phyloP scores from a whole-genome alignment of 2,888 invertebrate species.

The Carpatolechia fugitivella region DNA sequence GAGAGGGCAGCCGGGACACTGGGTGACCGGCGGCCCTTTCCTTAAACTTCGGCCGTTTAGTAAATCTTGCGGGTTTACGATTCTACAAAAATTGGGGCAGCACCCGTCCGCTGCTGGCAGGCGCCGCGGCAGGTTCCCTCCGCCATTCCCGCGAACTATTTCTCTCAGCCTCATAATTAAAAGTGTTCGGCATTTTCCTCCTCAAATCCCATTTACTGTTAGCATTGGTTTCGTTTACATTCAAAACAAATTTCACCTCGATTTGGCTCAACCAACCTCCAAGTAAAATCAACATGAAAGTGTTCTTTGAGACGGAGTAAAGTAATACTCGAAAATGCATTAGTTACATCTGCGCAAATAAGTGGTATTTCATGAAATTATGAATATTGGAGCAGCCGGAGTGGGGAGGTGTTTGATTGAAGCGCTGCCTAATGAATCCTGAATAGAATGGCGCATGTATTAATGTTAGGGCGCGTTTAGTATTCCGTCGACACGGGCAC shows the following conservation, averaged over 20 bases:
- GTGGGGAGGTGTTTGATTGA: slow-evolving; percentile 24
- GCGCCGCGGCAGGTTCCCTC: slow-evolving; percentile 10
- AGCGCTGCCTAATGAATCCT: slow-evolving; percentile 33
- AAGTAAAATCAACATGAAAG: neutral
- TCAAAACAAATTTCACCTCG: neutral
- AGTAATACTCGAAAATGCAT: slow-evolving; percentile 3
- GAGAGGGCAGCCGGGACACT: slow-evolving; percentile 33
- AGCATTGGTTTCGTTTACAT: neutral
- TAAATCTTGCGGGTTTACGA: slow-evolving; percentile 74
- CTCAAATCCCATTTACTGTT: neutral
- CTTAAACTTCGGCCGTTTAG: slow-evolving; percentile 68
- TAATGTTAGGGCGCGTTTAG: slow-evolving; percentile 28
- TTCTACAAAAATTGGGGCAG: slow-evolving; percentile 66
- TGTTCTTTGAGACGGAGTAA: neutral
- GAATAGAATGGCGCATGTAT: slow-evolving; percentile 30
- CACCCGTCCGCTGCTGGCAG: slow-evolving; percentile 20
- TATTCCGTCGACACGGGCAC: slow-evolving; percentile 39
- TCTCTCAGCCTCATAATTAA: slow-evolving; percentile 1
- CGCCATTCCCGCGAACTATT: slow-evolving; percentile 6
- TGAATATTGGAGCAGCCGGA: slow-evolving; percentile 13
- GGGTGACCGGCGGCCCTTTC: slow-evolving; percentile 56
- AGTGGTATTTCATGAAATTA: slow-evolving; percentile 5
- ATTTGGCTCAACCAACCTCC: neutral
- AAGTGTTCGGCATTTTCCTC: slow-evolving; percentile 4
- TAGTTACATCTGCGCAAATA: neutral